phyloP scores from a whole-genome alignment of 2,888 invertebrate genomes.

The Drosophila paranaensis region DNA sequence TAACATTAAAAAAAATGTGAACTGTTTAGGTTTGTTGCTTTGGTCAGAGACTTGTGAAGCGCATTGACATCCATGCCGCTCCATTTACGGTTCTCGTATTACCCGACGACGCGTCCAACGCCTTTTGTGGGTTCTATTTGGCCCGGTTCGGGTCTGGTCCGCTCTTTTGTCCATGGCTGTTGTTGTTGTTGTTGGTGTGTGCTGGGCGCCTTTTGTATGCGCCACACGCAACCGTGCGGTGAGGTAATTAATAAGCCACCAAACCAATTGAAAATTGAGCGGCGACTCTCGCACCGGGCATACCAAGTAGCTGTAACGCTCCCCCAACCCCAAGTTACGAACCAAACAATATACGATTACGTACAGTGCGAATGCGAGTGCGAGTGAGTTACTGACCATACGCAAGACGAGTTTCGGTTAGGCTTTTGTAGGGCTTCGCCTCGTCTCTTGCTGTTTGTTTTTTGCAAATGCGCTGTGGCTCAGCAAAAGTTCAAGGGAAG shows the following conservation, averaged over 20 bases:
- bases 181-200: background rate
- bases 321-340: constrained; percentile 18
- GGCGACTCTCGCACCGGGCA: constrained; percentile 65
- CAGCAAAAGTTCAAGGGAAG: constrained; percentile 4
- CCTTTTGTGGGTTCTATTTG: constrained; percentile 75
- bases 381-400: constrained; percentile 70
- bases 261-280: constrained; percentile 71
- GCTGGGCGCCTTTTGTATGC: constrained; percentile 66
- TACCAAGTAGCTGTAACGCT: constrained; percentile 61
- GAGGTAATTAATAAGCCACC: constrained; percentile 78
- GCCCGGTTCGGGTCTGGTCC: constrained; percentile 30
- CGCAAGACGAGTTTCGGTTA: constrained; percentile 70
- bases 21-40: constrained; percentile 46
- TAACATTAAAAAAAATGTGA: constrained; percentile 2
- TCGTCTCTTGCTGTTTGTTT: constrained; percentile 23
- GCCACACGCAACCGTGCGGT: constrained; percentile 73
- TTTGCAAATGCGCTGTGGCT: constrained; percentile 10
- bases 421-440: constrained; percentile 50
- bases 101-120: constrained; percentile 58
- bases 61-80: constrained; percentile 71
- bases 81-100: constrained; percentile 75
- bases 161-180: background rate
- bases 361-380: constrained; percentile 11
- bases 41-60: constrained; percentile 42
- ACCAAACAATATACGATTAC: constrained; percentile 29